Evolutionary conservation across 2,113 vertebrate species (phyloP).

Genomic region (Nothoprocta perdicaria): DNA sequence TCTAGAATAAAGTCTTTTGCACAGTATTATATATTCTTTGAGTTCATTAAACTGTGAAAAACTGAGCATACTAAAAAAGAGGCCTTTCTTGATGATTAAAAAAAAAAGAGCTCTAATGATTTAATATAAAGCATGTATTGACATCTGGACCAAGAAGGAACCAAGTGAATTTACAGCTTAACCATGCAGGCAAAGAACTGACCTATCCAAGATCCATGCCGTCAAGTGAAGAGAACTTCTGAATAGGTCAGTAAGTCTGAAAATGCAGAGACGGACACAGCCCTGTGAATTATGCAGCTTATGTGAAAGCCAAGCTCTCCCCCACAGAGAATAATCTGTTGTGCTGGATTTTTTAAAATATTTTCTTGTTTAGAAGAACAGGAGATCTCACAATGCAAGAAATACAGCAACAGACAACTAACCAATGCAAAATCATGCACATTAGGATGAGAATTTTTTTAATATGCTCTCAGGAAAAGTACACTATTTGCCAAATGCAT

Average conservation of each 20-base stretch:
- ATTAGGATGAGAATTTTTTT: background rate
- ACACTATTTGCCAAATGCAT: background rate
- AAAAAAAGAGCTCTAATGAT: background rate
- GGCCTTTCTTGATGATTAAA: background rate
- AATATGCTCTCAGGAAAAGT: background rate
- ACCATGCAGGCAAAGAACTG: background rate
- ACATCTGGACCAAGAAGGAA: background rate
- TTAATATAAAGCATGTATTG: background rate
- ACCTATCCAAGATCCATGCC: background rate
- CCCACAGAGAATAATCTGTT: background rate
- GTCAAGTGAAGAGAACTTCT: background rate
- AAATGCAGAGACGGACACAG: background rate
- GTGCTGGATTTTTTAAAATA: background rate
- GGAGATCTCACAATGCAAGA: background rate
- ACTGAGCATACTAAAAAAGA: background rate
- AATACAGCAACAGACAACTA: background rate
- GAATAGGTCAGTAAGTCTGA: background rate
- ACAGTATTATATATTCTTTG: background rate
- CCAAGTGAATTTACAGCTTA: background rate
- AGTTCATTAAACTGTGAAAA: background rate
- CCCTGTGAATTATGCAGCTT: background rate
- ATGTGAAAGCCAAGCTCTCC: background rate
- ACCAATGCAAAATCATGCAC: fast-evolving
- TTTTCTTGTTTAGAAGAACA: background rate
- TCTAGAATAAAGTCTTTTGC: background rate